Conservation (phyloP, 2,797 vertebrate genomes). For the Enteromius trimaculatus region DNA sequence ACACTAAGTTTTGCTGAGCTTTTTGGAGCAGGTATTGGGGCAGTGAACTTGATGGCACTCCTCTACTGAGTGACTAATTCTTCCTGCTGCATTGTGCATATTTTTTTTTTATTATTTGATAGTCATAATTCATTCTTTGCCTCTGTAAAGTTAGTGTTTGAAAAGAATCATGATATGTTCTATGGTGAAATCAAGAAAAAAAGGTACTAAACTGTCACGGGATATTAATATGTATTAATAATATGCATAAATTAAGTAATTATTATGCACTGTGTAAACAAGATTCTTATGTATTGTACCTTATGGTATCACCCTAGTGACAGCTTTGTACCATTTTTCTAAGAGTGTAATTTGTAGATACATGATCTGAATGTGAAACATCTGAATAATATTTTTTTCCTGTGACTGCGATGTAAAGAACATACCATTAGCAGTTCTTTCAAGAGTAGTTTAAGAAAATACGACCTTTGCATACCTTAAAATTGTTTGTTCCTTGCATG, state of each 20-base stretch:
- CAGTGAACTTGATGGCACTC: neutral
- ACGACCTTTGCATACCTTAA: slow-evolving; percentile 93
- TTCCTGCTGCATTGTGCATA: neutral
- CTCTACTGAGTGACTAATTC: neutral
- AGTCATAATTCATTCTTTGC: neutral
- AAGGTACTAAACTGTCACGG: neutral
- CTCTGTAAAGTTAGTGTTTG: neutral
- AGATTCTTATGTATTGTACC: neutral
- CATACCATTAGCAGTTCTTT: slow-evolving; percentile 34
- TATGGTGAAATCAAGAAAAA: neutral
- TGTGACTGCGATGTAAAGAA: slow-evolving; percentile 28
- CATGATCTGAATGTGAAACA: neutral
- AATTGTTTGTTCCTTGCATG: slow-evolving; percentile 97
- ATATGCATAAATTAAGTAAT: neutral
- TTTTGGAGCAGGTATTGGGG: neutral
- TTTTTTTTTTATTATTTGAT: neutral
- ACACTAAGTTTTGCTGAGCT: neutral
- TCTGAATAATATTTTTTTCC: slow-evolving; percentile 27
- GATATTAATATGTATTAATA: neutral
- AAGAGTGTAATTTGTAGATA: slow-evolving; percentile 7
- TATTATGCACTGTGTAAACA: neutral
- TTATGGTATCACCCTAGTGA: neutral
- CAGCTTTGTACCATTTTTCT: neutral
- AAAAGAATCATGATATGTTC: neutral
- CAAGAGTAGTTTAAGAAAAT: slow-evolving; percentile 54